Evolutionary conservation across 2,888 invertebrate genomes (phyloP).

Genomic region (Antheraea yamamai): DNA sequence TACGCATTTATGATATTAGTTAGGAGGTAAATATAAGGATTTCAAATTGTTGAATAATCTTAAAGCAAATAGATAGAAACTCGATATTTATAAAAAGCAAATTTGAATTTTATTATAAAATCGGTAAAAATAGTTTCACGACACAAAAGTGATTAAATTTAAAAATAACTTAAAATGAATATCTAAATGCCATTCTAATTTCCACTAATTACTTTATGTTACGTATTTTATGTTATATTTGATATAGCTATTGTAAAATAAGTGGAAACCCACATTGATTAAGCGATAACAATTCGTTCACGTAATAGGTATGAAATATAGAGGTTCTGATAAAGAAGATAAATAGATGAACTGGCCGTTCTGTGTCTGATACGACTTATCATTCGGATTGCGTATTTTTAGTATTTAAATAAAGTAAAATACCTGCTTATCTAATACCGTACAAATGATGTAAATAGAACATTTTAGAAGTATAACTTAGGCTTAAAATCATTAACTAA

Average conservation of each 20-base stretch:
- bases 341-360: neutral
- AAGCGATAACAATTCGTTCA: constrained; percentile 20
- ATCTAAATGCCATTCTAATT: neutral
- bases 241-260: constrained; percentile 13
- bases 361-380: neutral
- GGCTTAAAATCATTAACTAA: neutral
- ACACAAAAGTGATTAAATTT: too few species aligned
- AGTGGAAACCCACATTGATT: constrained; percentile 20
- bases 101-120: too few species aligned
- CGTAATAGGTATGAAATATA: constrained; percentile 22
- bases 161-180: neutral
- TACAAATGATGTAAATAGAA: neutral
- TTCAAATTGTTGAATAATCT: too few species aligned
- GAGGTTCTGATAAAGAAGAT: constrained; percentile 3
- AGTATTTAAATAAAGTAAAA: neutral
- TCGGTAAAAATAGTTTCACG: too few species aligned
- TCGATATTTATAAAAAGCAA: too few species aligned
- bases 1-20: too few species aligned
- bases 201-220: neutral
- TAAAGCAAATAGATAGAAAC: too few species aligned
- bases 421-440: neutral
- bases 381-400: neutral
- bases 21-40: too few species aligned
- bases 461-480: neutral
- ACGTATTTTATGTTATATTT: neutral